These are phyloP conservation scores for Apis florea DNA, from an alignment of 1,140 invertebrate species.

Conservation along the genomic window DNA sequence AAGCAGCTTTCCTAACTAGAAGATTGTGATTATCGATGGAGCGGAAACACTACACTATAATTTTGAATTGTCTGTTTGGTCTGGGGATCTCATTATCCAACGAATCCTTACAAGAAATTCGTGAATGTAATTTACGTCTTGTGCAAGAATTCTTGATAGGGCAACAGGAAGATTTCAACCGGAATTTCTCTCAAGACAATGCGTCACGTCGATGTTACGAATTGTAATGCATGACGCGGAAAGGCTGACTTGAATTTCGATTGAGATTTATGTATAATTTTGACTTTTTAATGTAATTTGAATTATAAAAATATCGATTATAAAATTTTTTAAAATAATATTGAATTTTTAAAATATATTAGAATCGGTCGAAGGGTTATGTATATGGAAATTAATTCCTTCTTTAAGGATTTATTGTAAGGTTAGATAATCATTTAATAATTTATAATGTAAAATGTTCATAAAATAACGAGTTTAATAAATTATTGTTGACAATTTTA, in stretches of 20 bases:
- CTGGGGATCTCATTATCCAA: not conserved
- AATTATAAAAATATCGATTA: not conserved
- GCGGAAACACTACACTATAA: not conserved
- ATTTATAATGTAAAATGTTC: no score
- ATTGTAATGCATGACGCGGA: conserved; percentile 27
- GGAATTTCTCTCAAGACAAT: conserved; percentile 27
- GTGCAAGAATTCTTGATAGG: not conserved
- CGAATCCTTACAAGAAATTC: conserved; percentile 23
- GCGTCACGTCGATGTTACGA: conserved; percentile 8
- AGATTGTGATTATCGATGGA: no score
- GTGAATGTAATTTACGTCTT: not conserved
- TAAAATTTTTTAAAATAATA: conserved; percentile 2
- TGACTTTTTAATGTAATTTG: not conserved
- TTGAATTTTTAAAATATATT: not conserved
- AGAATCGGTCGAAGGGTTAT: no score
- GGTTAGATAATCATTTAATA: not conserved
- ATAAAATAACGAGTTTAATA: no score
- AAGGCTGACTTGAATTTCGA: conserved; percentile 14
- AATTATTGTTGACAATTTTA: no score
- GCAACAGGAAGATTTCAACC: not conserved
- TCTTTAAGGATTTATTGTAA: not conserved
- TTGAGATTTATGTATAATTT: conserved; percentile 14
- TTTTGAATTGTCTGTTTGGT: not conserved
- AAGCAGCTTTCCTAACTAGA: not conserved
- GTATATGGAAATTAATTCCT: not conserved